phyloP scores from a whole-genome alignment of 2,888 invertebrate species.

The Koerneria pararmatus region DNA sequence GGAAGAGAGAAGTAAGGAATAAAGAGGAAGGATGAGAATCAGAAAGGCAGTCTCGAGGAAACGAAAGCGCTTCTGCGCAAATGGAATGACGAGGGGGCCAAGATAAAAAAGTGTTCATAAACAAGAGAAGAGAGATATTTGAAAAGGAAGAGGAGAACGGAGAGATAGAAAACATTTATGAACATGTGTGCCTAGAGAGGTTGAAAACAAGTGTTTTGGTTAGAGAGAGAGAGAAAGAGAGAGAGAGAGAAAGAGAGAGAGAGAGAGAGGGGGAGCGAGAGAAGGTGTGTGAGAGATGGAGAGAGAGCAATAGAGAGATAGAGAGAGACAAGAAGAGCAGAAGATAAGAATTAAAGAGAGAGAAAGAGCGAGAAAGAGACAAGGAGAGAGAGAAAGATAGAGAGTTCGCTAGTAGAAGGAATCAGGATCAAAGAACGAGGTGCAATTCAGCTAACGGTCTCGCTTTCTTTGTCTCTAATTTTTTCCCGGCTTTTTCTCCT shows the following conservation, averaged over 20 bases:
- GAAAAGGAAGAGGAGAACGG: not conserved
- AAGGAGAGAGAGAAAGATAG: not conserved
- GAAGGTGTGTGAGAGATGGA: not conserved
- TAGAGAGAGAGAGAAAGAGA: constrained; percentile 14
- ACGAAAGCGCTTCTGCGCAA: not conserved
- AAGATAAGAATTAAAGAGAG: no score
- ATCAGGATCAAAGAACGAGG: not conserved
- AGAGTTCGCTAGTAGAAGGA: not conserved
- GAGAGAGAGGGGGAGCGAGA: constrained; percentile 7
- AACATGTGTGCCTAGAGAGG: no score
- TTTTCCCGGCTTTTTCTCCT: no score
- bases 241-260: constrained; percentile 18
- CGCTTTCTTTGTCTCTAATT: not conserved
- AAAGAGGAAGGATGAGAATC: no score
- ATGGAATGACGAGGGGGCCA: not conserved
- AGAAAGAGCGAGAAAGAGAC: constrained; percentile 1
- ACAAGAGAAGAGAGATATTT: not conserved
- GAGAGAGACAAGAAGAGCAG: not conserved
- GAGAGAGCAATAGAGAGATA: constrained; percentile 18
- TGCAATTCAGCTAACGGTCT: not conserved
- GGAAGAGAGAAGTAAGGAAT: not conserved
- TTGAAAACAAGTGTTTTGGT: no score
- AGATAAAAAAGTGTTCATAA: not conserved
- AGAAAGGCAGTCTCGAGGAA: no score
- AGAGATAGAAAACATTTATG: constrained; percentile 20